These are phyloP conservation scores for Nomada ruficornis DNA, from an alignment of 2,888 invertebrate genomes.

Conservation along the genomic window DNA sequence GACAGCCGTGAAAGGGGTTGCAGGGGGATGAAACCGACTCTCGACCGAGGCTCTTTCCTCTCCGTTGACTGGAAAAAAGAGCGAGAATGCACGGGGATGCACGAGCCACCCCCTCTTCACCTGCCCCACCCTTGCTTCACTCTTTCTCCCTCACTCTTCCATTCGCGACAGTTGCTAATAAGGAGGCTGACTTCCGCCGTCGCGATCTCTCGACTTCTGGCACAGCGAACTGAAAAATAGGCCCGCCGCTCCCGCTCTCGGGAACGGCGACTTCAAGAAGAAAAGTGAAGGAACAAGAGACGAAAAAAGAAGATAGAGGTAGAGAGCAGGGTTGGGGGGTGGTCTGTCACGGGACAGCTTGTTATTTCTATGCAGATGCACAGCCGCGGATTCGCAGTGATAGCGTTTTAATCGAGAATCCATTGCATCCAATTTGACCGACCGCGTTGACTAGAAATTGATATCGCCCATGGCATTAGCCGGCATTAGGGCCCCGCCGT, in stretches of 20 bases:
- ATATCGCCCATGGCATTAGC: slow-evolving; percentile 26
- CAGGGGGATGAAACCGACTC: slow-evolving; percentile 34
- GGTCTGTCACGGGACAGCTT: background rate
- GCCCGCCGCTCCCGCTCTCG: background rate
- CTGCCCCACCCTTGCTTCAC: no score
- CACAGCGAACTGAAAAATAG: slow-evolving; percentile 55
- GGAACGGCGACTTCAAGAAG: background rate
- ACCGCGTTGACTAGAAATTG: slow-evolving; percentile 42
- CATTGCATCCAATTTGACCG: slow-evolving; percentile 27
- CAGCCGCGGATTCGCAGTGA: slow-evolving; percentile 8
- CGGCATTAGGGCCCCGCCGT: slow-evolving; percentile 36
- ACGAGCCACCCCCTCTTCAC: background rate
- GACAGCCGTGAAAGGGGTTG: slow-evolving; percentile 5
- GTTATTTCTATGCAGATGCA: slow-evolving; percentile 47
- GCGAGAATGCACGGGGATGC: slow-evolving; percentile 38
- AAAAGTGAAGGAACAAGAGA: no score
- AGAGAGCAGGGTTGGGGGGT: background rate
- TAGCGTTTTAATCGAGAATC: slow-evolving; percentile 46
- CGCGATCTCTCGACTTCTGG: slow-evolving; percentile 53
- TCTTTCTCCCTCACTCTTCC: background rate
- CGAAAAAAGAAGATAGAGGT: background rate
- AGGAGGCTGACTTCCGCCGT: slow-evolving; percentile 60
- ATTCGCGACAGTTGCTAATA: slow-evolving; percentile 70
- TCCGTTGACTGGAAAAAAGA: slow-evolving; percentile 60
- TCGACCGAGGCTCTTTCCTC: slow-evolving; percentile 56